Base-by-base conservation (phyloP, 2,797 vertebrate species). In the Poeciliopsis turneri region DNA sequence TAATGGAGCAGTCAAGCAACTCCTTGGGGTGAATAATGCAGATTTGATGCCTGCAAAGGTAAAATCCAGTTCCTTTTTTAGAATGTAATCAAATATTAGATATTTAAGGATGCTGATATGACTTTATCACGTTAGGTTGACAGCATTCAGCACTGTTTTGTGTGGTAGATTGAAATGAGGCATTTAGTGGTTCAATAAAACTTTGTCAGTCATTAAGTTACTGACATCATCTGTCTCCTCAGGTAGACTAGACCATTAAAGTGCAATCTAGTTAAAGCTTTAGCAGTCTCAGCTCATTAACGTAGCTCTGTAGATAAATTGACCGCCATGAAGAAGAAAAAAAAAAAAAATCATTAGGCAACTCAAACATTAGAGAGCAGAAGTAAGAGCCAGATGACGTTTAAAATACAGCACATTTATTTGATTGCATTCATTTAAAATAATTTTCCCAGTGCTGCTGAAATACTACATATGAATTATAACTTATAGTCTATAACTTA, bases 211-310 rank as follows among this genome's bases (percentile, higher is more conserved):
- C 78, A 78, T 90, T 81, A 84, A 64, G 64, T 77, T 69, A 11
- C 23, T 69, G 72, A n/a, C 49, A 72, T 89, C 86, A 86, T 85
- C 46, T 49, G 68, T 81, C 43, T 85, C 61, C 55, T 90, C 61
- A 43, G 72, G 45, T 84, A 85, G 80, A 86, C 78, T 81, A 81
- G 77, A 81, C 82, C 84, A 89, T 92, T 87, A 89, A 79, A 84
- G 51, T 77, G 76, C 57, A 76, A 77, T 87, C 74, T 89, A 79
- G 86, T 90, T 86, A 81, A 89, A 87, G 72, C 72, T 78, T 74
- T 77, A 79, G 53, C 71, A 83, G 77, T 79, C 77, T 81, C 66
- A 77, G 75, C 79, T 88, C 80, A 89, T 91, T 87, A 84, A 85
- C 74, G 64, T 74, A 72, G 5, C 69, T 80, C 66, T 77, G 86